Percentiles rank a stretch among this genome's conserved stretches.
These are phyloP conservation scores for Podargus strigoides DNA, from an alignment of 2,797 vertebrate genomes.

Conservation along the genomic window DNA sequence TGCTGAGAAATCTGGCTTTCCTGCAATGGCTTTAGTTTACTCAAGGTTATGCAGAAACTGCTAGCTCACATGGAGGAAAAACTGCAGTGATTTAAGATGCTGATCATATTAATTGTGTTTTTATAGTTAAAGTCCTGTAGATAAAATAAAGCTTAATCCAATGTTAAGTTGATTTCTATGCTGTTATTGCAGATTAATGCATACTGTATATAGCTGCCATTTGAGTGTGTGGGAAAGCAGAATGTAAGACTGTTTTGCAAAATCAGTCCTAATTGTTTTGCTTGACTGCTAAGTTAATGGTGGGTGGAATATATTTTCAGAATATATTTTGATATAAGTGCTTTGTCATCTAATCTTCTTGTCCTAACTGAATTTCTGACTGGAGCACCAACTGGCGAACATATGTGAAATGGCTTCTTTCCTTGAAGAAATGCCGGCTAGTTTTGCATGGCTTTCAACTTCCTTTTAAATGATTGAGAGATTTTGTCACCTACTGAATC, in stretches of 20 bases:
- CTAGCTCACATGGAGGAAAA: not conserved
- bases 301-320: not conserved
- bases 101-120: not conserved
- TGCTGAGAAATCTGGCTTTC: not conserved
- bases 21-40: not conserved
- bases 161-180: not conserved
- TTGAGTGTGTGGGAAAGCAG: not conserved
- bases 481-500: not conserved
- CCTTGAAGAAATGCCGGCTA: not conserved
- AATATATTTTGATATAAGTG: not conserved
- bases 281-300: not conserved
- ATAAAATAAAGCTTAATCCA: not conserved
- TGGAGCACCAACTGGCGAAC: not conserved
- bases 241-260: not conserved
- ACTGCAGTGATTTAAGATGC: not conserved
- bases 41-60: not conserved
- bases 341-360: not conserved
- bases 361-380: not conserved
- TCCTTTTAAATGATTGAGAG: not conserved
- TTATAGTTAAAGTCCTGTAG: not conserved
- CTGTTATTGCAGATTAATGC: not conserved
- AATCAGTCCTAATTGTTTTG: not conserved
- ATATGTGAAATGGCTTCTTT: not conserved
- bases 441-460: slow-evolving; percentile 16
- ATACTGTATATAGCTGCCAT: not conserved